Evolutionary conservation across 2,797 vertebrate species (phyloP).

Genomic region (Bradypodion pumilum): DNA sequence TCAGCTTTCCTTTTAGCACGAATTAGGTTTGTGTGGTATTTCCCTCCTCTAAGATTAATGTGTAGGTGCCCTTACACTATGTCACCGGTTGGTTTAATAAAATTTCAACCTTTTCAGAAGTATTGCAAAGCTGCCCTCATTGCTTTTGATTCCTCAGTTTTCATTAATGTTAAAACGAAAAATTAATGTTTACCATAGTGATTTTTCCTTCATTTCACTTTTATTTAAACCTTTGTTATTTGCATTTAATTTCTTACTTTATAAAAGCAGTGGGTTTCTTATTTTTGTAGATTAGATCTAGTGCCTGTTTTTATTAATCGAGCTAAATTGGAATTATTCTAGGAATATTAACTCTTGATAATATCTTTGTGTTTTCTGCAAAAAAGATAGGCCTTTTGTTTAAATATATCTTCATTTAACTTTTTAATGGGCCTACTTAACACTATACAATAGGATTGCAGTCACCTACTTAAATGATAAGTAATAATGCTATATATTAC

Average conservation of each 20-base stretch:
- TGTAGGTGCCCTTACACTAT: background rate
- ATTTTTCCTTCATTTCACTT: conserved; percentile 61
- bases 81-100: conserved; percentile 26
- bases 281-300: conserved; percentile 28
- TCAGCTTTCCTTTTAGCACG: conserved; percentile 17
- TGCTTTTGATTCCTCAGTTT: conserved; percentile 54
- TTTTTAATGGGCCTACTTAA: background rate
- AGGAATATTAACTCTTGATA: conserved; percentile 55
- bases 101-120: conserved; percentile 22
- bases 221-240: conserved; percentile 49
- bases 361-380: conserved; percentile 29
- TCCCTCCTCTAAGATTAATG: background rate
- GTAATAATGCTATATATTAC: background rate
- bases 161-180: conserved; percentile 55
- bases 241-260: conserved; percentile 51
- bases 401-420: conserved; percentile 38
- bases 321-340: conserved; percentile 42
- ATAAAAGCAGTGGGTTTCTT: conserved; percentile 38
- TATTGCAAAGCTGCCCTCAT: conserved; percentile 18
- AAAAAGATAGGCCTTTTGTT: conserved; percentile 47
- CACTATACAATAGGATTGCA: no score
- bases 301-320: conserved; percentile 44
- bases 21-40: background rate
- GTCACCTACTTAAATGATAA: no score
- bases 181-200: conserved; percentile 65